Evolutionary conservation across 2,797 vertebrate genomes (phyloP).

Genomic region (Picus viridis): DNA sequence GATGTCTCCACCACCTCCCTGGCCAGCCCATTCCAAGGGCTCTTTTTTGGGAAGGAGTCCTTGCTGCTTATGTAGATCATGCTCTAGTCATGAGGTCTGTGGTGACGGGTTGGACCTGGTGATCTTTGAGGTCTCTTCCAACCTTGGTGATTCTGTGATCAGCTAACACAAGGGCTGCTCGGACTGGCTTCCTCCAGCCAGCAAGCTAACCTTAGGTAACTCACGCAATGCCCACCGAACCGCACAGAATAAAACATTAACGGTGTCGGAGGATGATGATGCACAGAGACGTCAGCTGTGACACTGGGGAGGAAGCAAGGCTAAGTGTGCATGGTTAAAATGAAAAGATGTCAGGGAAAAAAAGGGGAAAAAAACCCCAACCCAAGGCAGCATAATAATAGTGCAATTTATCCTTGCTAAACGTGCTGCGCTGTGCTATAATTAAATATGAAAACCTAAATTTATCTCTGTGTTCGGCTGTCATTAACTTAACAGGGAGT

Average conservation of each 20-base stretch:
- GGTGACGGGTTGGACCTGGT: too few relatives aligned
- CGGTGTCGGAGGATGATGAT: conserved; percentile 57
- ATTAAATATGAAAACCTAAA: conserved; percentile 99
- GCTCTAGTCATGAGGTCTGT: too few relatives aligned
- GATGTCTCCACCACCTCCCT: too few relatives aligned
- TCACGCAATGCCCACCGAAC: conserved; percentile 52
- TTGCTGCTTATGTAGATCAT: too few relatives aligned
- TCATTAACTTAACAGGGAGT: conserved; percentile 95
- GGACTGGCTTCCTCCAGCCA: conserved; percentile 16
- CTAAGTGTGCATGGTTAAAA: conserved; percentile 81
- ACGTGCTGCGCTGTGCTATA: conserved; percentile 88
- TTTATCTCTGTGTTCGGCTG: conserved; percentile 91
- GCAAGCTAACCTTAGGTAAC: conserved; percentile 55
- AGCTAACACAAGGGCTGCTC: not conserved
- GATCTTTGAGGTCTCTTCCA: too few relatives aligned
- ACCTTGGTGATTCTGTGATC: not conserved
- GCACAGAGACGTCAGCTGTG: conserved; percentile 64
- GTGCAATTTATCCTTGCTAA: conserved; percentile 93
- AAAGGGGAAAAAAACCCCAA: not conserved
- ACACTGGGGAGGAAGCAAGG: conserved; percentile 68
- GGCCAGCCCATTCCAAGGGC: too few relatives aligned
- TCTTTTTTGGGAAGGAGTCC: too few relatives aligned
- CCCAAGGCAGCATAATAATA: conserved; percentile 89
- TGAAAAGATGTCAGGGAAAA: conserved; percentile 83
- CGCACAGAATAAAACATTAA: conserved; percentile 55